Conservation (phyloP, 2,113 vertebrate genomes). For the Gopherus evgoodei region DNA sequence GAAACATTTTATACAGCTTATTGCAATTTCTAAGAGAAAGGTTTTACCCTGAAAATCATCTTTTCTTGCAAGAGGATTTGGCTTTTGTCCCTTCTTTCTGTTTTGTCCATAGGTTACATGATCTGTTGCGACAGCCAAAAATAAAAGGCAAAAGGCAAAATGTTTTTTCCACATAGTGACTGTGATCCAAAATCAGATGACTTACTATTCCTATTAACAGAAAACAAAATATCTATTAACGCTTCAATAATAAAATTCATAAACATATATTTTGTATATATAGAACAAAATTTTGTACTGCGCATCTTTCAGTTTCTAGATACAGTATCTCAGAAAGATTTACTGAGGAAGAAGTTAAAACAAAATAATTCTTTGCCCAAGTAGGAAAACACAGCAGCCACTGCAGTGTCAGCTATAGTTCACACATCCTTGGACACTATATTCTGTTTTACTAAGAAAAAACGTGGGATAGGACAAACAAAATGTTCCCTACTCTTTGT, state of each 20-base stretch:
- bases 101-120: constrained; percentile 73
- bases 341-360: background rate
- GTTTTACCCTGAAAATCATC: constrained; percentile 77
- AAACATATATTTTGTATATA: background rate
- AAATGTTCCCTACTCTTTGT: background rate
- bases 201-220: constrained; percentile 42
- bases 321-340: background rate
- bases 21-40: constrained; percentile 25
- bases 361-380: background rate
- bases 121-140: constrained; percentile 72
- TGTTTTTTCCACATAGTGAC: constrained; percentile 78
- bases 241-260: background rate
- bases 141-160: constrained; percentile 70
- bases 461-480: background rate
- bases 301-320: background rate
- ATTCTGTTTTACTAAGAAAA: background rate
- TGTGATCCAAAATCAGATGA: constrained; percentile 59
- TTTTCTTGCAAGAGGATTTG: constrained; percentile 68
- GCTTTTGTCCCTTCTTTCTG: constrained; percentile 72
- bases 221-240: background rate
- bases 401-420: background rate
- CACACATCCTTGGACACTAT: background rate
- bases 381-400: background rate
- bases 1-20: background rate
- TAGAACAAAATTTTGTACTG: background rate